Evolutionary conservation across 2,797 vertebrate genomes (phyloP).

Genomic region (Triplophysa bombifrons): DNA sequence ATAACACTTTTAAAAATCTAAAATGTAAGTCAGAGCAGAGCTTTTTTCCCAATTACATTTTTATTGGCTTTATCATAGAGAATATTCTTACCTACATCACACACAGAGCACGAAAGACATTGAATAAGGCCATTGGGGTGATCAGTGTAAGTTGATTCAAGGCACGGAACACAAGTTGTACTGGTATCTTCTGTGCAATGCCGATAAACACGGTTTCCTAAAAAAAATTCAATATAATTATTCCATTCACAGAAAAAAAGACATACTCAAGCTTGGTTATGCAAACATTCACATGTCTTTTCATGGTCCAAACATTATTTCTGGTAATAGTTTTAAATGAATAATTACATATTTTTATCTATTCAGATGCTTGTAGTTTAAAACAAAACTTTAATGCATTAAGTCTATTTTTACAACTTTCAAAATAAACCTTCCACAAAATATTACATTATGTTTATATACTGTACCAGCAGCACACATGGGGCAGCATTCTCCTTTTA

Average conservation of each 20-base stretch:
- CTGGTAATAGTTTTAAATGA: too few relatives aligned
- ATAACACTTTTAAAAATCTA: neutral
- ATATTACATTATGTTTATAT: neutral
- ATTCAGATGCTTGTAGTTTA: neutral
- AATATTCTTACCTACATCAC: slow-evolving; percentile 53
- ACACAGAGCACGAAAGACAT: slow-evolving; percentile 55
- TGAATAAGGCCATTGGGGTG: neutral
- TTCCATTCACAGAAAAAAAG: neutral
- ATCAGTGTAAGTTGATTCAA: slow-evolving; percentile 49
- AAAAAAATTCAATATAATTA: neutral
- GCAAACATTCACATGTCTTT: neutral
- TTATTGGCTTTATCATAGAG: neutral
- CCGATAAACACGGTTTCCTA: slow-evolving; percentile 53
- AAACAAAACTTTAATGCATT: neutral
- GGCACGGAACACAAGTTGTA: slow-evolving; percentile 58
- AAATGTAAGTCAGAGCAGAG: neutral
- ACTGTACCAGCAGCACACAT: slow-evolving; percentile 58
- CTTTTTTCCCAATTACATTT: neutral
- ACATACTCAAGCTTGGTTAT: neutral
- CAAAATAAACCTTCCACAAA: neutral
- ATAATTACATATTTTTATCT: neutral
- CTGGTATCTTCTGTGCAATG: slow-evolving; percentile 52
- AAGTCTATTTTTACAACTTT: neutral
- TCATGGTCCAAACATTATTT: too few relatives aligned
- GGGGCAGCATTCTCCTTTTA: slow-evolving; percentile 49